A percentile compares a stretch with the other conserved stretches of the same genome.
These are phyloP conservation scores for Onychomys arenicola DNA, from an alignment of 2,797 vertebrate genomes.

Conservation along the genomic window DNA sequence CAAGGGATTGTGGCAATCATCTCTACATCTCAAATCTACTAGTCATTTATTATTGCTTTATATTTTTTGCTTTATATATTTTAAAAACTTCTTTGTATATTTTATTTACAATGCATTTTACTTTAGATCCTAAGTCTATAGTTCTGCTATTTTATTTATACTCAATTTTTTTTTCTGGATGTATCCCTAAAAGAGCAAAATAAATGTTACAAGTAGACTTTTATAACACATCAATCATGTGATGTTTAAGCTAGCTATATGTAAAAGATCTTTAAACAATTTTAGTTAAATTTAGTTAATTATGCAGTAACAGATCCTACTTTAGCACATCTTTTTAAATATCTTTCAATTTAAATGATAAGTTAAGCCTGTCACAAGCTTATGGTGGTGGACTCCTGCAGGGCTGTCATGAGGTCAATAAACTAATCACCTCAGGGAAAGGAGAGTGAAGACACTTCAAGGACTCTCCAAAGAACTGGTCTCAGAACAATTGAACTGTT, in stretches of 20 bases:
- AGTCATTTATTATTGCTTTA: neutral
- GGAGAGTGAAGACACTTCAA: slow-evolving; percentile 41
- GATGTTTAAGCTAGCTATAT: neutral
- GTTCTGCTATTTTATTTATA: neutral
- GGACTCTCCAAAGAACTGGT: slow-evolving; percentile 19
- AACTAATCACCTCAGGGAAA: neutral
- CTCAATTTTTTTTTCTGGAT: neutral
- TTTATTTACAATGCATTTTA: neutral
- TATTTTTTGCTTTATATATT: neutral
- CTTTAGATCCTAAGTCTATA: neutral
- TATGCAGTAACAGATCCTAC: neutral
- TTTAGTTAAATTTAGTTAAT: neutral
- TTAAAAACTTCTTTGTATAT: neutral
- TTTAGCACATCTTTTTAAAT: neutral
- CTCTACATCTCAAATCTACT: neutral
- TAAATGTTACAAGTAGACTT: neutral
- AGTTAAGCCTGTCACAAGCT: neutral
- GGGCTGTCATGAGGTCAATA: neutral
- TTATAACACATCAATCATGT: neutral
- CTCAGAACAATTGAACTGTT: neutral
- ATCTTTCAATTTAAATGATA: neutral
- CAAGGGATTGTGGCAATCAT: neutral
- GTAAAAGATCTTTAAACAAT: neutral
- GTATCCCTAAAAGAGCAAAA: neutral
- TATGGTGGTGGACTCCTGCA: neutral